Percentiles rank a stretch among this genome's conserved stretches.
These are phyloP conservation scores for Mustela lutreola DNA, from an alignment of 2,113 vertebrate species.

Conservation along the genomic window DNA sequence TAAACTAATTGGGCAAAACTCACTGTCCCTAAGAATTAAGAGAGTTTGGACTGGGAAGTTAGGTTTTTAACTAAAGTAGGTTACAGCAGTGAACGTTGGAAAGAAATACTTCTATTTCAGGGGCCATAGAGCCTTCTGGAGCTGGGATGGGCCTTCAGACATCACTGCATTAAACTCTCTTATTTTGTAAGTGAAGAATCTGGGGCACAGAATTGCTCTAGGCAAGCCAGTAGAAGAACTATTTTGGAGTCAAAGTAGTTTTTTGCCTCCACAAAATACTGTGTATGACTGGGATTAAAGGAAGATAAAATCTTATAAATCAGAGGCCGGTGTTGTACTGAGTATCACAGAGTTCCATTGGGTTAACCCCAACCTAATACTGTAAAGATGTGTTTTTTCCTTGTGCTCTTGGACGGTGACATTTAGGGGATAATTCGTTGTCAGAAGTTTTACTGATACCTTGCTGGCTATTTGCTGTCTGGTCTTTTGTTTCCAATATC, in stretches of 20 bases:
- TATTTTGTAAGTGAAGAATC: neutral
- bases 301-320: neutral
- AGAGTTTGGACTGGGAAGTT: neutral
- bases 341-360: neutral
- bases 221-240: conserved; percentile 39
- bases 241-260: neutral
- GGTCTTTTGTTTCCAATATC: neutral
- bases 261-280: conserved; percentile 1
- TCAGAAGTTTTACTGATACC: neutral
- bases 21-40: neutral
- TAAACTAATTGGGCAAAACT: neutral
- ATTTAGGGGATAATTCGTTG: neutral
- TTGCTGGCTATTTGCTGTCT: neutral
- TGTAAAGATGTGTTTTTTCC: neutral
- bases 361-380: neutral
- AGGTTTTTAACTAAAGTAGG: neutral
- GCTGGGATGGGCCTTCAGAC: neutral
- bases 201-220: conserved; percentile 17
- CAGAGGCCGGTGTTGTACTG: neutral
- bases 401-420: neutral
- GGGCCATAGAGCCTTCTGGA: neutral
- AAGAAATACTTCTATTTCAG: neutral
- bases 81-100: neutral
- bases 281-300: neutral
- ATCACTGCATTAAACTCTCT: neutral